Base-by-base conservation (phyloP, 2,113 vertebrate genomes). In the Engystomops pustulosus region DNA sequence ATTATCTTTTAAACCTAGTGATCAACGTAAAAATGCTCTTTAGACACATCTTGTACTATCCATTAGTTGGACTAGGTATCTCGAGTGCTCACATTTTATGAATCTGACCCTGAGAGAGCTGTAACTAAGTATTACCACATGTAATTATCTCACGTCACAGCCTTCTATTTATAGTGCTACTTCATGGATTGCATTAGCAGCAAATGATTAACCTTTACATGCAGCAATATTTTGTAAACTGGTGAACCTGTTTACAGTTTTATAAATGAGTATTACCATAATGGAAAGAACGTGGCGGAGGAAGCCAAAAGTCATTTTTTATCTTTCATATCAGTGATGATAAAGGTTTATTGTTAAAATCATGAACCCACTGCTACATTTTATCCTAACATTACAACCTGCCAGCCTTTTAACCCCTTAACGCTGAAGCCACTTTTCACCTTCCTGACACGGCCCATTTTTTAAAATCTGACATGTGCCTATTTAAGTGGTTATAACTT, bases 111-210 rank as follows among this genome's bases (percentile, higher is more conserved):
- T 36, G 62, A 36, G 32, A 20, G 62, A 34, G 62, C 62, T 36
- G 62, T 67, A 36, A 67, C 62, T 67, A 20, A 15, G 62, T 67
- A 67, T 36, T 67, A 17, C 62, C 62, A 36, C 62, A 67, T 67
- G 62, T 9, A 67, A 34, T 67, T 36, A 67, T 20, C 32, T 67
- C 32, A 34, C 30, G 6, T 36, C 17, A 67, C 2, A 67, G 15
- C 17, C 5, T 36, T 15, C 60, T 65, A 32, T 65, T 65, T 65
- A 32, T 65, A 65, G 60, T 32, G 18, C 14, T 27, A 7, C 32
- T 18, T 36, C 30, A 36, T 20, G 32, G 62, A 67, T 34, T 65
- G 60, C 62, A 20, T 67, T 67, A 67, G 62, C 17, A 36, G 32
- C 15, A 67, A 36, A 20, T 67, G 18, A 62, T 62, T 20, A 67